Evolutionary conservation across 2,113 vertebrate species (phyloP).

Genomic region (Rhipidura dahli): DNA sequence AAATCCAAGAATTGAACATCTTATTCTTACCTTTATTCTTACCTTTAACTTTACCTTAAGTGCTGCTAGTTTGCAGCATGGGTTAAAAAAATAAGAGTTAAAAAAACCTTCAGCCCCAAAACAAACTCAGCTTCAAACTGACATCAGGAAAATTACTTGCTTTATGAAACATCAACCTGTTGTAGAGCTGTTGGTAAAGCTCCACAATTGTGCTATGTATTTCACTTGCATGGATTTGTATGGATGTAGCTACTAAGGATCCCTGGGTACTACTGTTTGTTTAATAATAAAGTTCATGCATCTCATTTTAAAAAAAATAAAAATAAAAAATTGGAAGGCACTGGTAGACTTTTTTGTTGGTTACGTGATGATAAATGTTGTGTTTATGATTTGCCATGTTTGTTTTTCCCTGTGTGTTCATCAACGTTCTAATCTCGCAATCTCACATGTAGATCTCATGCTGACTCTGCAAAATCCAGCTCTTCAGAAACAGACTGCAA

Average conservation of each 20-base stretch:
- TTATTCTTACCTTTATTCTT: not conserved
- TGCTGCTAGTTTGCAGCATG: not conserved
- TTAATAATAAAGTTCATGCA: not conserved
- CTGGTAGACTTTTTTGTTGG: not conserved
- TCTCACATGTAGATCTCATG: constrained; percentile 75
- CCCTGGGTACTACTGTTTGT: not conserved
- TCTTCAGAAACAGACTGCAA: constrained; percentile 97
- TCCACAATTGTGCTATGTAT: not conserved
- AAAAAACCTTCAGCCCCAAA: not conserved
- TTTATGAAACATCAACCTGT: not conserved
- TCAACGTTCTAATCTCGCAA: not conserved
- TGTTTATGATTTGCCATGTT: not conserved
- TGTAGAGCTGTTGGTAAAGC: not conserved
- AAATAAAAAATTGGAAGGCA: not conserved
- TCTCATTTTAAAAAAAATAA: not conserved
- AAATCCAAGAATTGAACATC: not conserved
- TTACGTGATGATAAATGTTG: not conserved
- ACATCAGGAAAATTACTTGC: not conserved
- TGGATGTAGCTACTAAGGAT: not conserved
- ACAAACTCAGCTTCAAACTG: not conserved
- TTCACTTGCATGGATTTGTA: not conserved
- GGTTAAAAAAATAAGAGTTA: not conserved
- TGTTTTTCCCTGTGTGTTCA: not conserved
- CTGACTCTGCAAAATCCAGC: constrained; percentile 87
- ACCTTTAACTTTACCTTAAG: not conserved